Percentiles rank a stretch among this genome's conserved stretches.
Conservation (phyloP, 2,113 vertebrate genomes). For the Petromus typicus region DNA sequence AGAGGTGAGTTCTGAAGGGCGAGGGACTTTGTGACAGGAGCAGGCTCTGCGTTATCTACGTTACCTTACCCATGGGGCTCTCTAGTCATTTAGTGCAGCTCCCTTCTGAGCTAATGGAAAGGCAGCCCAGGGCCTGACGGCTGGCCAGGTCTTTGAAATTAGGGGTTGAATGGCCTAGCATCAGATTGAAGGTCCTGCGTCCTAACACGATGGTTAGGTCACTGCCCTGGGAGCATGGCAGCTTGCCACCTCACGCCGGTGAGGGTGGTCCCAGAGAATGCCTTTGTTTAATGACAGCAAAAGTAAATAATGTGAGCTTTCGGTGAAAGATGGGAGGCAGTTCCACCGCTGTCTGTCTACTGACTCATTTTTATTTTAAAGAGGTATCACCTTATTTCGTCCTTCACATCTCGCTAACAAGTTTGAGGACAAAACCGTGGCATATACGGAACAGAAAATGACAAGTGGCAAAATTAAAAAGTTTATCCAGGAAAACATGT, state of each 20-base stretch:
- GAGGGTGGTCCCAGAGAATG: not conserved
- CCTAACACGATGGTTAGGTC: not conserved
- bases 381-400: slow-evolving; percentile 94
- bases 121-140: not conserved
- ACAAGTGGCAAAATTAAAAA: slow-evolving; percentile 94
- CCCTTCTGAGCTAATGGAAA: not conserved
- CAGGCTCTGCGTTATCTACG: not conserved
- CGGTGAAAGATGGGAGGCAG: not conserved
- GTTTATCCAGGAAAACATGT: slow-evolving; percentile 98
- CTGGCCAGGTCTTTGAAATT: not conserved
- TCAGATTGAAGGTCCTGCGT: not conserved
- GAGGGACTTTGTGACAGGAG: not conserved
- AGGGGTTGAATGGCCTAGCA: not conserved
- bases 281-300: not conserved
- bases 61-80: not conserved
- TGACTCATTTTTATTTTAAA: slow-evolving; percentile 73
- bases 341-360: not conserved
- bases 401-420: slow-evolving; percentile 93
- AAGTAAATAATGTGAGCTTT: not conserved
- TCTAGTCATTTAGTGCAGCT: not conserved
- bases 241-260: not conserved
- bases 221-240: not conserved
- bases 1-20: not conserved
- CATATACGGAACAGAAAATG: slow-evolving; percentile 91
- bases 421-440: slow-evolving; percentile 93